A percentile compares a stretch with the other conserved stretches of the same genome.
Evolutionary conservation across 2,797 vertebrate genomes (phyloP).

Genomic region (Pempheris klunzingeri): DNA sequence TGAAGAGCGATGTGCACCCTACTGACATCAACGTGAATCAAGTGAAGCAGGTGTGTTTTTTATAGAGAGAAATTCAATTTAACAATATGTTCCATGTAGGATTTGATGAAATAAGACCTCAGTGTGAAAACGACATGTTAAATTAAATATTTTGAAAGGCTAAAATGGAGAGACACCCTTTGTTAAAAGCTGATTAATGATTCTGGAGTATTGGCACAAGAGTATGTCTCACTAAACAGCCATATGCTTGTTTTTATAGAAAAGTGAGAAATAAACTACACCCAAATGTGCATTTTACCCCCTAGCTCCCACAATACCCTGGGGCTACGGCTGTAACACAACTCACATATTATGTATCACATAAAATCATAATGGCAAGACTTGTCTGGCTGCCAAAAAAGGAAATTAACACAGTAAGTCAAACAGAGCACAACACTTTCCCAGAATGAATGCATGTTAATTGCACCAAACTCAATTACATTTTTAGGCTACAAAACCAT

Average conservation of each 20-base stretch:
- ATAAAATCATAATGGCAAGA: constrained; percentile 35
- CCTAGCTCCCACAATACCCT: constrained; percentile 27
- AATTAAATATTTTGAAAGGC: not conserved
- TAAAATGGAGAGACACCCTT: constrained; percentile 9
- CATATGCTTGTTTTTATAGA: constrained; percentile 12
- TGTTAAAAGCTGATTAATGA: not conserved
- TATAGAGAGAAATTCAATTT: not conserved
- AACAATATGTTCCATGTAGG: constrained; percentile 1
- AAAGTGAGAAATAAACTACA: constrained; percentile 15
- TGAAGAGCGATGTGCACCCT: constrained; percentile 17
- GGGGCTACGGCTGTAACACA: constrained; percentile 46
- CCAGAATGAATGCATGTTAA: constrained; percentile 63
- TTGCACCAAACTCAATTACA: constrained; percentile 62
- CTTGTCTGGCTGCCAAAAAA: constrained; percentile 36
- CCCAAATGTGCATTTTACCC: constrained; percentile 30
- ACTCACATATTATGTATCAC: constrained; percentile 48
- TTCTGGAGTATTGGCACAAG: constrained; percentile 15
- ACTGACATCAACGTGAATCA: constrained; percentile 31
- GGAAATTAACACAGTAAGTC: constrained; percentile 51
- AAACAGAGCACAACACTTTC: constrained; percentile 55
- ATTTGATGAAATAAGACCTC: constrained; percentile 25
- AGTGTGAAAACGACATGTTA: constrained; percentile 14
- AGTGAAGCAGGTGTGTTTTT: constrained; percentile 6
- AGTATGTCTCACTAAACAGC: constrained; percentile 22
- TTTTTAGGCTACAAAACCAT: constrained; percentile 60